Evolutionary conservation across 2,888 invertebrate genomes (phyloP), one percentile per base, ranked within the genome.

Genomic region (Cosmia trapezina): DNA sequence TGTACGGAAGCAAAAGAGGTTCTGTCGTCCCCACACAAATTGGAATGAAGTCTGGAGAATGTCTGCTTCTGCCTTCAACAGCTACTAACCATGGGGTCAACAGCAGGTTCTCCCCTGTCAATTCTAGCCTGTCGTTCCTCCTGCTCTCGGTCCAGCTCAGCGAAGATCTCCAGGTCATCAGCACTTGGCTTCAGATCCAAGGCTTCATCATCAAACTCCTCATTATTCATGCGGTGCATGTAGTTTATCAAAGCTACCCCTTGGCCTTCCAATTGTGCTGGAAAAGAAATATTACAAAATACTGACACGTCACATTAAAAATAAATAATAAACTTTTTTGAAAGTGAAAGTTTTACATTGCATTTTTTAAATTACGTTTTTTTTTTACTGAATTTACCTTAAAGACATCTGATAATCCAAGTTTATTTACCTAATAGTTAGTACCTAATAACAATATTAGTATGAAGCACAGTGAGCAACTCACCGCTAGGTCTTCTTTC

Each of bases 91-190:
- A 94, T 94, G 8, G 95, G 95, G 80, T 96, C 95, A 14, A 95
- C 92, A 64, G 95, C 90, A 0, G 95, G 94, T 66, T 95, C 95
- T 41, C 96, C 96, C n/a, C 95, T 90, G 4, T 92, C 94, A 19
- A 96, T 92, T 83, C 95, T 93, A 2, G 94, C 94, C 64, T 95
- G 91, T 41, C 94, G 86, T 72, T 96, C 95, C 19, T 81, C 80
- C 77, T 93, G 90, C 28, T 95, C 95, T 37, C 88, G 82, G 7
- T 95, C 95, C 49, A 96, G 73, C 54, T 96, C 95, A 0, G 91
- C 93, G 49, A 96, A 95, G 77, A 96, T 93, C 84, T 95, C 95
- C 76, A 94, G 47, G 53, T 96, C 96, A 64, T 95, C 94, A 19
- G 92, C 93, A 74, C 93, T 95, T 0, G 95, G 96, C 68, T 93